Percentiles rank a stretch among this genome's conserved stretches.
phyloP scores from a whole-genome alignment of 2,888 invertebrate species.

The Anticlea derivata region DNA sequence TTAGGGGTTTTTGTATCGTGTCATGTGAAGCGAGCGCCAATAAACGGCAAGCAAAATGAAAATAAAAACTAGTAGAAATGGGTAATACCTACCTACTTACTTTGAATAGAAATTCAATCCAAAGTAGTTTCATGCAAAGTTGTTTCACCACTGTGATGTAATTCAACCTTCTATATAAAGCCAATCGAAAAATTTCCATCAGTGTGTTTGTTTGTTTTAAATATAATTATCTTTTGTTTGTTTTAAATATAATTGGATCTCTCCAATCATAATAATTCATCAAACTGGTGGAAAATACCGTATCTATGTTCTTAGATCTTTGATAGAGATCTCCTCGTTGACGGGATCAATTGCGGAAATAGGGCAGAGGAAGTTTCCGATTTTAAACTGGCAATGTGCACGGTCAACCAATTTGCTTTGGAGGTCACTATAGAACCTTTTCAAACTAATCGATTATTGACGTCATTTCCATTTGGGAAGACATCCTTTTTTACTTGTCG shows the following conservation, averaged over 20 bases:
- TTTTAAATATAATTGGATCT: slow-evolving; percentile 40
- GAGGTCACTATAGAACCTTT: too few relatives aligned
- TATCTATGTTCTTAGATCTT: slow-evolving; percentile 38
- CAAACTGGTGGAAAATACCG: slow-evolving; percentile 39
- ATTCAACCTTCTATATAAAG: slow-evolving; percentile 36
- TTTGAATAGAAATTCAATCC: background rate
- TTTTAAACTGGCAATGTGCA: too few relatives aligned
- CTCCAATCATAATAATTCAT: slow-evolving; percentile 30
- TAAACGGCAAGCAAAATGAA: too few relatives aligned
- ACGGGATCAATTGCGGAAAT: slow-evolving; percentile 11
- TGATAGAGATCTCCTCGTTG: slow-evolving; percentile 19
- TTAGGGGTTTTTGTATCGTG: too few relatives aligned
- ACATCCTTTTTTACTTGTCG: too few relatives aligned
- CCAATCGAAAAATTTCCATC: slow-evolving; percentile 48
- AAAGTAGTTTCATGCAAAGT: slow-evolving; percentile 27
- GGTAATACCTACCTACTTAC: background rate
- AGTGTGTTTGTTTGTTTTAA: slow-evolving; percentile 53
- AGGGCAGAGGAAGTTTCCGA: too few relatives aligned
- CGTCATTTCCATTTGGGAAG: too few relatives aligned
- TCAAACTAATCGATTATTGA: too few relatives aligned
- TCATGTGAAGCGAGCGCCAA: too few relatives aligned
- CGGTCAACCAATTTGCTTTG: too few relatives aligned
- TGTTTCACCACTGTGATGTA: slow-evolving; percentile 21
- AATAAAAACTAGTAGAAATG: too few relatives aligned
- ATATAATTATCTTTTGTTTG: slow-evolving; percentile 58